Conservation (phyloP, 1,140 invertebrate species). For the Lepidurus couesii region DNA sequence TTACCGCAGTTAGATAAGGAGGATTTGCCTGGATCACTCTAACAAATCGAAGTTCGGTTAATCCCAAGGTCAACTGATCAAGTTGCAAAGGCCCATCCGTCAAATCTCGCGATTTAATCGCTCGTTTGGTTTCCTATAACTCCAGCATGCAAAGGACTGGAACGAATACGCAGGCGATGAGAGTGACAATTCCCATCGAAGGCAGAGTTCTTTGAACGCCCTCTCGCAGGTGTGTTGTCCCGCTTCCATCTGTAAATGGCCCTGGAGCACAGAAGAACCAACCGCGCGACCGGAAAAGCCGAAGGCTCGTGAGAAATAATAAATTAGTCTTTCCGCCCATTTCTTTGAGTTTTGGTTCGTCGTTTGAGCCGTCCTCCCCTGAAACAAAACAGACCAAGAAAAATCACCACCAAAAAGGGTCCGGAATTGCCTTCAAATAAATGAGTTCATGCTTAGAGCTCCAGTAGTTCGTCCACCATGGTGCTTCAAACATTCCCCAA, state of each 20-base stretch:
- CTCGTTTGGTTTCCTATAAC: neutral
- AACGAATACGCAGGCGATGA: neutral
- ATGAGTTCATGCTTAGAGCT: neutral
- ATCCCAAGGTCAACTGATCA: no score
- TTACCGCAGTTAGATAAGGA: no score
- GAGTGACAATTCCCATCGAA: slow-evolving; percentile 2
- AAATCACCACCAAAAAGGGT: neutral
- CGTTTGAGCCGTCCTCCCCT: neutral
- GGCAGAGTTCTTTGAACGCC: slow-evolving; percentile 3
- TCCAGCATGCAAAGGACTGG: neutral
- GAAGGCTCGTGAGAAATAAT: slow-evolving; percentile 13
- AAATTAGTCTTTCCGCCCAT: neutral
- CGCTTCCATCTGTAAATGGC: neutral
- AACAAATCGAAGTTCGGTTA: no score
- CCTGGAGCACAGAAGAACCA: neutral
- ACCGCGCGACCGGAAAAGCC: slow-evolving; percentile 4
- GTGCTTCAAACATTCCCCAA: slow-evolving; percentile 7
- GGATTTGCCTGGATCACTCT: no score
- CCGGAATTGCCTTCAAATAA: neutral
- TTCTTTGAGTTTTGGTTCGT: neutral
- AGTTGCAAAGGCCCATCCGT: neutral
- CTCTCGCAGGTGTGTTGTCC: neutral
- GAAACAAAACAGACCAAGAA: neutral
- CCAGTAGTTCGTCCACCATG: neutral
- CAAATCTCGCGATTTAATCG: neutral